Percentiles rank a stretch among this genome's conserved stretches.
These are phyloP conservation scores for Urophycis tenuis DNA, from an alignment of 2,797 vertebrate species.

Conservation along the genomic window DNA sequence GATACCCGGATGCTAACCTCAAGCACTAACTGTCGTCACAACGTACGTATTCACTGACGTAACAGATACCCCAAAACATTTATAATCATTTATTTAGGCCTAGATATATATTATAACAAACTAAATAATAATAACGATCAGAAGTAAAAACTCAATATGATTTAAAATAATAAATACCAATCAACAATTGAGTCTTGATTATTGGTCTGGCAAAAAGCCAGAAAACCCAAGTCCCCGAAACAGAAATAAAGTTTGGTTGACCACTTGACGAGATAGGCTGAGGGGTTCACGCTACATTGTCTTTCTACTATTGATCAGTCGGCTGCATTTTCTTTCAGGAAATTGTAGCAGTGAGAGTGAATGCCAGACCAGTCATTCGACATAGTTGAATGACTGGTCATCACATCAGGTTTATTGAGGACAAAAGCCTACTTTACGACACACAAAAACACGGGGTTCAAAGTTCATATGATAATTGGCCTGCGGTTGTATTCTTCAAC, in stretches of 20 bases:
- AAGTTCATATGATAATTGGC: no score
- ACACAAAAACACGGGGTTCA: no score
- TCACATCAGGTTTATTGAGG: no score
- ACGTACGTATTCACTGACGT: background rate
- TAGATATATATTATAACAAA: background rate
- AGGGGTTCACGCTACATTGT: no score
- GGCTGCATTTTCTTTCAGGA: no score
- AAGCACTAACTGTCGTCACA: background rate
- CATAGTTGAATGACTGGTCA: no score
- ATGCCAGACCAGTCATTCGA: background rate
- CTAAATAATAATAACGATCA: background rate
- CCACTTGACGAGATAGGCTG: background rate
- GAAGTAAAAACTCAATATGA: background rate
- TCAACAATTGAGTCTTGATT: no score
- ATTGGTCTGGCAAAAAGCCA: no score
- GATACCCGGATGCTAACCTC: background rate
- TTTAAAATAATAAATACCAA: background rate
- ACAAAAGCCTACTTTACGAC: no score
- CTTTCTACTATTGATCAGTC: background rate
- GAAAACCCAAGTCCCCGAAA: background rate
- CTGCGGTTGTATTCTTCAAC: no score
- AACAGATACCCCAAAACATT: background rate
- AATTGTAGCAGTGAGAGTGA: background rate
- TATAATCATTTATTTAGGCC: background rate
- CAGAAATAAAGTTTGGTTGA: background rate